Evolutionary conservation across 2,797 vertebrate genomes (phyloP).

Genomic region (Enteromius trimaculatus): DNA sequence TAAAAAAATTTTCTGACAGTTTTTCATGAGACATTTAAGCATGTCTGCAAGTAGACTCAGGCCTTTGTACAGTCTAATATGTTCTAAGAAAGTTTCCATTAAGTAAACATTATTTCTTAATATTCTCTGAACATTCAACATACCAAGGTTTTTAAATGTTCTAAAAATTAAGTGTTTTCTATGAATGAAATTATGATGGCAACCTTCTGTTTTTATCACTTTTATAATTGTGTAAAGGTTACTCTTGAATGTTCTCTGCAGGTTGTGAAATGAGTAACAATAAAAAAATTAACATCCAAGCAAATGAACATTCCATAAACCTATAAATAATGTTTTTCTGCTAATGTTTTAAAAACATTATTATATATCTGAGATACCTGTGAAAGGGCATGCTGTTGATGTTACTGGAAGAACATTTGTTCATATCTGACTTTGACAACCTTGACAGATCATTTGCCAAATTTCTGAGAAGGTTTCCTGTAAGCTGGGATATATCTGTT

Average conservation of each 20-base stretch:
- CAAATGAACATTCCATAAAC: not conserved
- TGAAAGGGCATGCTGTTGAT: not conserved
- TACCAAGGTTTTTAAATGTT: not conserved
- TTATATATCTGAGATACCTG: not conserved
- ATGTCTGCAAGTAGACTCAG: not conserved
- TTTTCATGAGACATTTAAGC: not conserved
- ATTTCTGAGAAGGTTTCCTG: not conserved
- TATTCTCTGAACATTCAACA: not conserved
- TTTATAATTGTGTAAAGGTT: not conserved
- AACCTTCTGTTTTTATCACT: not conserved
- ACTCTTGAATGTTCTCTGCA: not conserved
- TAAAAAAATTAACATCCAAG: not conserved
- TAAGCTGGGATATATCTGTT: not conserved
- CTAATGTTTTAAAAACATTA: not conserved
- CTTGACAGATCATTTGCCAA: not conserved
- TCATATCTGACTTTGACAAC: not conserved
- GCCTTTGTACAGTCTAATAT: not conserved
- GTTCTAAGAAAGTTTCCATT: not conserved
- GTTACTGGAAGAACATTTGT: not conserved
- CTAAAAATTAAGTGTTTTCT: not conserved
- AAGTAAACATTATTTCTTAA: not conserved
- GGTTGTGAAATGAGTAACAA: not conserved
- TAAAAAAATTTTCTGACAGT: not conserved
- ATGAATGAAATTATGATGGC: not conserved
- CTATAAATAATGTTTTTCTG: too few species aligned